Evolutionary conservation across 2,888 invertebrate genomes (phyloP).

Genomic region (Lepidonotus clava): DNA sequence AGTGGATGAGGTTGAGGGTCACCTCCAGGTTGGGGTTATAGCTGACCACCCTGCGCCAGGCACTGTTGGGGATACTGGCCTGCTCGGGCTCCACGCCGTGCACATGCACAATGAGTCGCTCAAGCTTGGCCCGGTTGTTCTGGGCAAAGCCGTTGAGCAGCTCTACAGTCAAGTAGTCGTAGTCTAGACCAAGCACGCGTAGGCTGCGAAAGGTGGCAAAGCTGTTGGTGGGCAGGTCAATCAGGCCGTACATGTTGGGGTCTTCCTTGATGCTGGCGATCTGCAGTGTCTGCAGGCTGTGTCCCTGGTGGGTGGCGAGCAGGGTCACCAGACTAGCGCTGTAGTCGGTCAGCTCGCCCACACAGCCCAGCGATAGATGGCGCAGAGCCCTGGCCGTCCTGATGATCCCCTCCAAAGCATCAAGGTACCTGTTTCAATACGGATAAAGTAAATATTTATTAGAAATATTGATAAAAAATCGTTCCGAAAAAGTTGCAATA

Average conservation of each 20-base stretch:
- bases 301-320: conserved; percentile 82
- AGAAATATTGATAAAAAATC: too few species aligned
- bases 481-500: too few species aligned
- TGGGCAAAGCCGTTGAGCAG: conserved; percentile 72
- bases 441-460: too few species aligned
- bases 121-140: conserved; percentile 68
- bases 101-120: conserved; percentile 85
- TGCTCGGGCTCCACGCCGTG: conserved; percentile 86
- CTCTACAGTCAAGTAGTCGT: conserved; percentile 77
- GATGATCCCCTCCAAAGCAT: conserved; percentile 81
- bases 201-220: conserved; percentile 84
- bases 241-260: conserved; percentile 85
- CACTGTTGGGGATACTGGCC: conserved; percentile 84
- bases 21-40: conserved; percentile 84
- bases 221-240: conserved; percentile 83
- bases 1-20: conserved; percentile 85
- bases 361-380: conserved; percentile 83
- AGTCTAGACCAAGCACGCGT: conserved; percentile 83
- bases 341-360: conserved; percentile 82
- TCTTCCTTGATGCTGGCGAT: conserved; percentile 88
- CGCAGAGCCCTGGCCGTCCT: conserved; percentile 81
- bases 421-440: conserved; percentile 70
- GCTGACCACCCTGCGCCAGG: conserved; percentile 84
- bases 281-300: conserved; percentile 85
- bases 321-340: conserved; percentile 80